phyloP scores from a whole-genome alignment of 2,888 invertebrate genomes.

The Drosophila vallismaia region DNA sequence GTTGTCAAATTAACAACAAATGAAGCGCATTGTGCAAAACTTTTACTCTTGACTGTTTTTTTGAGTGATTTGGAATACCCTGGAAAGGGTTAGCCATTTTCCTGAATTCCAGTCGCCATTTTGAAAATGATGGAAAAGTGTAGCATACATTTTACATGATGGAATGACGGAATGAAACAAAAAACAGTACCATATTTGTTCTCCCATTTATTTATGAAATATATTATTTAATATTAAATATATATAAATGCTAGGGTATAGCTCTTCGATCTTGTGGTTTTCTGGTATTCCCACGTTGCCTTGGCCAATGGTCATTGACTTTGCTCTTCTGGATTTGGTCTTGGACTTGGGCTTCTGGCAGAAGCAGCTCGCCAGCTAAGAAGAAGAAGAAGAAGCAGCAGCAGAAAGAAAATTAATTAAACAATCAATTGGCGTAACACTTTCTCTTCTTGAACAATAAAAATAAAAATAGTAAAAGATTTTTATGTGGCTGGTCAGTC shows the following conservation, averaged over 20 bases:
- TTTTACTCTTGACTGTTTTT: slow-evolving; percentile 59
- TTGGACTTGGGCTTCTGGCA: slow-evolving; percentile 9
- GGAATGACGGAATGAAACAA: too few relatives aligned
- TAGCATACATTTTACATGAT: neutral
- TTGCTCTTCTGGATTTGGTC: slow-evolving; percentile 42
- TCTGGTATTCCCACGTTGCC: slow-evolving; percentile 3
- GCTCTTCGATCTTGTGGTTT: slow-evolving; percentile 6
- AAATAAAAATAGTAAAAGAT: slow-evolving; percentile 55
- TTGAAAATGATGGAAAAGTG: neutral
- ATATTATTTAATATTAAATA: neutral
- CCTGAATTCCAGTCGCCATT: too few relatives aligned
- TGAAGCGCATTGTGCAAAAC: slow-evolving; percentile 75
- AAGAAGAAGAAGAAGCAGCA: slow-evolving; percentile 37
- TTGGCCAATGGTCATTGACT: slow-evolving; percentile 68
- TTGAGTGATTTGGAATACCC: slow-evolving; percentile 11
- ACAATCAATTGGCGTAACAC: slow-evolving; percentile 79
- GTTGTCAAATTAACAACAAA: slow-evolving; percentile 68
- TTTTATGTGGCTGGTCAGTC: slow-evolving; percentile 40
- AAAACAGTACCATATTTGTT: too few relatives aligned
- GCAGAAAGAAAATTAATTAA: slow-evolving; percentile 66
- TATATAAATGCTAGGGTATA: slow-evolving; percentile 10
- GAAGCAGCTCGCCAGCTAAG: slow-evolving; percentile 24
- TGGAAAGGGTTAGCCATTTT: neutral
- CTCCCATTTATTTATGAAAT: neutral
- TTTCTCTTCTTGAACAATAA: slow-evolving; percentile 76